These are phyloP conservation scores for Rallus crepitans DNA, from an alignment of 2,797 vertebrate genomes.

Conservation along the genomic window DNA sequence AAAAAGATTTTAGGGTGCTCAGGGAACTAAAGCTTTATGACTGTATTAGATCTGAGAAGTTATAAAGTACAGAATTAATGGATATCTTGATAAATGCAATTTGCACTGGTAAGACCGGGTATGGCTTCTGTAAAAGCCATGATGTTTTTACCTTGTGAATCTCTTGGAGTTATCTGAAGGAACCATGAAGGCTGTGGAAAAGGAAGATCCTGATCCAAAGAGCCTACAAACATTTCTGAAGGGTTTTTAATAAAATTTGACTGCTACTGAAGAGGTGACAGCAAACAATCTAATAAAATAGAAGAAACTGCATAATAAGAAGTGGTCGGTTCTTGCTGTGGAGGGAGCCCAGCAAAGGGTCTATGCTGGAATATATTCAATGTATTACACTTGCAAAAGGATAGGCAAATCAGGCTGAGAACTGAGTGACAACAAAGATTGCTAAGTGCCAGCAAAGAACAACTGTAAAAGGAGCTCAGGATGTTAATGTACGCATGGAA, in stretches of 20 bases:
- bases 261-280: background rate
- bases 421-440: background rate
- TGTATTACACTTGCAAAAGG: background rate
- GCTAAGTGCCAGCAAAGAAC: background rate
- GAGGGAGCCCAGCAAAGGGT: background rate
- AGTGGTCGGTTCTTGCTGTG: background rate
- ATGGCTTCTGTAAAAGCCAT: background rate
- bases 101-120: background rate
- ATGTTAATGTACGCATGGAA: background rate
- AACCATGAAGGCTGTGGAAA: background rate
- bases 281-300: background rate
- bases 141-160: background rate
- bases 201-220: background rate
- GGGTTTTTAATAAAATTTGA: background rate
- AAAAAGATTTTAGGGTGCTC: background rate
- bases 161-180: background rate
- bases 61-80: background rate
- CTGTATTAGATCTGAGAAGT: background rate
- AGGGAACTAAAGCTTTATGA: background rate
- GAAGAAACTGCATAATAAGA: background rate
- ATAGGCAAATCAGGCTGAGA: background rate
- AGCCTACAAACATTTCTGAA: background rate
- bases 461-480: background rate
- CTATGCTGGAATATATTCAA: background rate
- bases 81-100: background rate